Conservation (phyloP, 2,797 vertebrate species). For the Peromyscus aztecus region DNA sequence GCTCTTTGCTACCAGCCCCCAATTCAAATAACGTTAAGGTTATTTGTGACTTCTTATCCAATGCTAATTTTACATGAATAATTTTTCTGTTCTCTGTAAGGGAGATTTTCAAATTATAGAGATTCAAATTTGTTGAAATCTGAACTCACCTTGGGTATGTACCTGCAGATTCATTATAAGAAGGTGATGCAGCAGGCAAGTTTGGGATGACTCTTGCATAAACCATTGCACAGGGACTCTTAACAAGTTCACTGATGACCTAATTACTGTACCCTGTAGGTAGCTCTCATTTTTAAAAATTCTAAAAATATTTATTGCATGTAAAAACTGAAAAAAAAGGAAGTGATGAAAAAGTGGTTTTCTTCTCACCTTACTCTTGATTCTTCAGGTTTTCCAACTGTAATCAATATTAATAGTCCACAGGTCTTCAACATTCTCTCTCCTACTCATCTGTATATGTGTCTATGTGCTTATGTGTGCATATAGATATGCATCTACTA, state of each 20-base stretch:
- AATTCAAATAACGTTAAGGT: neutral
- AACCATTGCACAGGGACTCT: neutral
- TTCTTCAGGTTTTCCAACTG: neutral
- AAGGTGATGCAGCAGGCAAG: neutral
- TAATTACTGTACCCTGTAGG: neutral
- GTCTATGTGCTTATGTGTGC: neutral
- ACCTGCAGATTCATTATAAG: neutral
- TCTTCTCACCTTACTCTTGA: neutral
- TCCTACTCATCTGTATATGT: neutral
- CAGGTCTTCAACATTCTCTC: neutral
- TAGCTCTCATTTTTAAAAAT: neutral
- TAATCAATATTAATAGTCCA: neutral
- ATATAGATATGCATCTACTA: neutral
- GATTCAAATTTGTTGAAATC: neutral
- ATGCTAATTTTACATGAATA: neutral
- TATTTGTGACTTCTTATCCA: slow-evolving; percentile 34
- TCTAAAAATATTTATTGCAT: neutral
- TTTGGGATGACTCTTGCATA: neutral
- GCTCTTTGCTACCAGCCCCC: neutral
- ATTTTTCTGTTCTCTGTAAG: neutral
- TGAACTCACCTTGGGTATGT: neutral
- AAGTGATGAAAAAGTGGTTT: neutral
- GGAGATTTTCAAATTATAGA: neutral
- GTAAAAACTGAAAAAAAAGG: neutral
- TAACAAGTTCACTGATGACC: neutral